These are phyloP conservation scores for Thaumatotibia leucotreta DNA, from an alignment of 1,140 invertebrate genomes.

Conservation along the genomic window DNA sequence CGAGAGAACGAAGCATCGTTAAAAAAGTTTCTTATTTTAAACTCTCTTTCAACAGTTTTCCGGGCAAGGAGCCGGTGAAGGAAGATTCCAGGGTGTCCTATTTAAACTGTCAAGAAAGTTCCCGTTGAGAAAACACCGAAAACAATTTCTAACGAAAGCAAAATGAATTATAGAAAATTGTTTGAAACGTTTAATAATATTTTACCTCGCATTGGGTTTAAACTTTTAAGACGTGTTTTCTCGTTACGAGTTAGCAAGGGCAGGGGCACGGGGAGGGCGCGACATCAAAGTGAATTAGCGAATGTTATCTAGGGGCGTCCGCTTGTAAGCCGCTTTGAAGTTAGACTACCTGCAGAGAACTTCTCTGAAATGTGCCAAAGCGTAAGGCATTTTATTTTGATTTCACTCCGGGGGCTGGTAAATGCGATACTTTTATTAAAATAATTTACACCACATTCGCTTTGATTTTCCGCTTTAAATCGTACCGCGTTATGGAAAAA, in stretches of 20 bases:
- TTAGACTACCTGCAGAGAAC: slow-evolving; percentile 51
- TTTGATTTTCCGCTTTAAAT: slow-evolving; percentile 3
- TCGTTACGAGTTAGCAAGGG: slow-evolving; percentile 48
- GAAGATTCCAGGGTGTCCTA: not conserved
- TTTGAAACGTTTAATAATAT: slow-evolving; percentile 53
- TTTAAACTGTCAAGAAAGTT: slow-evolving; percentile 24
- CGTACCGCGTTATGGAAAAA: not conserved
- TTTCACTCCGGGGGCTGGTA: slow-evolving; percentile 25
- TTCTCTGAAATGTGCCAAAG: slow-evolving; percentile 49
- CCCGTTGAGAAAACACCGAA: slow-evolving; percentile 28
- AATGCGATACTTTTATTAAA: slow-evolving; percentile 9
- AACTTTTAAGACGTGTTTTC: slow-evolving; percentile 64
- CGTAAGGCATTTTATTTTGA: slow-evolving; percentile 45
- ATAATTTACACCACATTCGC: not conserved
- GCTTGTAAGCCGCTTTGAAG: slow-evolving; percentile 68
- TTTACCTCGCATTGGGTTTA: slow-evolving; percentile 49
- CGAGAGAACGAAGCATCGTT: not conserved
- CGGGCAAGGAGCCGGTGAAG: too few relatives aligned
- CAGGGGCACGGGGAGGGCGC: slow-evolving; percentile 22
- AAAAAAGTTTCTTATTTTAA: not conserved
- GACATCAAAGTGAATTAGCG: slow-evolving; percentile 70
- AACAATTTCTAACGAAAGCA: slow-evolving; percentile 44
- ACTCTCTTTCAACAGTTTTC: not conserved
- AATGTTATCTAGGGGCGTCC: slow-evolving; percentile 69
- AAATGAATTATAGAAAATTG: slow-evolving; percentile 41